Evolutionary conservation across 2,797 vertebrate species (phyloP), one percentile per base, ranked within the genome.

Genomic region (Darevskia mixta): DNA sequence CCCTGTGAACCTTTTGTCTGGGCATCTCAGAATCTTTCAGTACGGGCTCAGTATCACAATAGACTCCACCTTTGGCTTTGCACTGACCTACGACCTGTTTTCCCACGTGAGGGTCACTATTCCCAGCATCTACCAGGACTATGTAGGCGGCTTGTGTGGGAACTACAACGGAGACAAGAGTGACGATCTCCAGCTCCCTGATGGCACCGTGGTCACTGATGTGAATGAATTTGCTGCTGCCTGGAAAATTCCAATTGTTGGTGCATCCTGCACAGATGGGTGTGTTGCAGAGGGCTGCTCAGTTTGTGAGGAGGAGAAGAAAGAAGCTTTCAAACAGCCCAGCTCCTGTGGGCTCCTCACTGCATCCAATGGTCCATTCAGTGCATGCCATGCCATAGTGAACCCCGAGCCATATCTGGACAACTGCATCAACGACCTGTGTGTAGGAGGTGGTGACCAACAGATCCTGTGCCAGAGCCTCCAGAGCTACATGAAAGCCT

Each of bases 381-480:
- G 32, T 1, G 77, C 75, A 4, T 95, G 93, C 82, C 94, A 95
- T 76, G 27, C 8, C 0, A 1, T 49, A 7, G 75, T 94, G 64
- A 89, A 96, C 55, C 97, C 97, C 11, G 85, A 93, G 25, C 4
- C 75, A 4, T 97, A 97, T 89, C 95, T 97, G 90, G 90, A 94
- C 29, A 89, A 96, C 91, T 97, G 96, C 35, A 78, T 97, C 78
- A 96, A 93, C 89, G 95, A 97, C 91, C 23, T 97, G 20, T 97
- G 97, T 32, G 92, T 91, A 4, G 93, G 95, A 71, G 89, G 87
- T 0, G 96, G 96, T 0, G 96, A 97, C 43, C 92, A 49, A 32
- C 90, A 94, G 5, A 90, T 95, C 73, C 91, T 97, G 91, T 85
- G 88, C 18, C 43, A 23, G 61, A 91, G 67, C 41, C 85, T 93